Evolutionary conservation across 1,140 invertebrate genomes (phyloP), one percentile per base, ranked within the genome.

Genomic region (Orchestia grillus): DNA sequence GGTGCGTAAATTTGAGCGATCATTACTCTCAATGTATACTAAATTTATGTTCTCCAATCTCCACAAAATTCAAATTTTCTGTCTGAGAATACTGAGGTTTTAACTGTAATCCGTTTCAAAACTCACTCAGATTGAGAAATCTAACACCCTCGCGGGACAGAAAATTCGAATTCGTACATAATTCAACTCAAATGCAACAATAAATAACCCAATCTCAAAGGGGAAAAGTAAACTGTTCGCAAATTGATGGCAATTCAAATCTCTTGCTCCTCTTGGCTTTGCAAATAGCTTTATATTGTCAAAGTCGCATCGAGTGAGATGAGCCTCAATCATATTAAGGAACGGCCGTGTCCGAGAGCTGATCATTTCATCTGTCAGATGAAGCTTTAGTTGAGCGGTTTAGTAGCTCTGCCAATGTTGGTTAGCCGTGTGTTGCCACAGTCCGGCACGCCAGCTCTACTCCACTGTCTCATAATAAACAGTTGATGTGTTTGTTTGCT

Each of bases 381-480:
- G 44, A 94, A 44, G 44, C 40, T 94, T 94, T 47, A 94, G 92
- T 94, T 94, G 92, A 94, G 92, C 92, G 92, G 43, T 91, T 91
- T 91, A 43, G 88, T 91, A 43, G 88, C 41, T 91, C 88, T 91
- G 88, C 88, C 88, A 91, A 91, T 91, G 88, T 42, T 91, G 41
- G 88, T 91, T 91, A 44, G 88, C 42, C 88, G 88, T 91, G 88
- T 91, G 88, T 91, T 91, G 44, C 88, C 88, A 28, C 92, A 94
- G 92, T n/a, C 41, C 44, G 36, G 44, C 44, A 44, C 62, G 62
- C 43, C 43, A 45, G 11, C 44, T 44, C 92, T 40, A 44, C 40
- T 94, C 92, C 45, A 47, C 92, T 94, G 92, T 94, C 92, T 94
- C 92, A 94, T 94, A 94, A 94, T 94, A 94, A 94, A 94, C 92